Evolutionary conservation across 2,888 invertebrate genomes (phyloP).

Genomic region (Latrodectus elegans): DNA sequence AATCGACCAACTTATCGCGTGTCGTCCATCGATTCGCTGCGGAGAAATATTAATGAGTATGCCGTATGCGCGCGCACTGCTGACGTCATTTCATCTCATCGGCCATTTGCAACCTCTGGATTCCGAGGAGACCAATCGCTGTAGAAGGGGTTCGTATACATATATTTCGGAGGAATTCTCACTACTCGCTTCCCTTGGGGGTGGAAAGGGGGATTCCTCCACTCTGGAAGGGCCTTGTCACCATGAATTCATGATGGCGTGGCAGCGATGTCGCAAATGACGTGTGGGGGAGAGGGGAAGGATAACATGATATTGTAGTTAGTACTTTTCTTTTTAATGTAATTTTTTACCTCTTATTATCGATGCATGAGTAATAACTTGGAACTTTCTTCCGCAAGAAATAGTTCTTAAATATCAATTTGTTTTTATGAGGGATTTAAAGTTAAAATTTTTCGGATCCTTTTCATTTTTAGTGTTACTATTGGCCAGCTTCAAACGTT

Average conservation of each 20-base stretch:
- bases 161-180: conserved; percentile 11
- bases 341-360: background rate
- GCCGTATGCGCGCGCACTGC: conserved; percentile 46
- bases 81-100: conserved; percentile 32
- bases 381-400: too few relatives aligned
- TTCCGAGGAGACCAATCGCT: conserved; percentile 1
- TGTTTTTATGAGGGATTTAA: too few relatives aligned
- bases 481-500: too few relatives aligned
- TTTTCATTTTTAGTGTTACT: too few relatives aligned
- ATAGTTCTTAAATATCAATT: too few relatives aligned
- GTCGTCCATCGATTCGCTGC: conserved; percentile 65
- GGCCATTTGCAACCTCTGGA: background rate
- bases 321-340: background rate
- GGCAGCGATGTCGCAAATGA: background rate
- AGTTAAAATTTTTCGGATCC: too few relatives aligned
- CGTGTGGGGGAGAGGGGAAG: background rate
- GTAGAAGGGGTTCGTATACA: conserved; percentile 8
- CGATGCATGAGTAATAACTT: too few relatives aligned
- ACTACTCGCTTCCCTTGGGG: background rate
- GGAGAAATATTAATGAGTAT: conserved; percentile 66
- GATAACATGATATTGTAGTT: background rate
- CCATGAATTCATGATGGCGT: too few relatives aligned
- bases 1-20: conserved; percentile 64
- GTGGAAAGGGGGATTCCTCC: background rate
- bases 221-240: too few relatives aligned